phyloP scores from a whole-genome alignment of 2,113 vertebrate genomes.

The Mastomys natalensis region DNA sequence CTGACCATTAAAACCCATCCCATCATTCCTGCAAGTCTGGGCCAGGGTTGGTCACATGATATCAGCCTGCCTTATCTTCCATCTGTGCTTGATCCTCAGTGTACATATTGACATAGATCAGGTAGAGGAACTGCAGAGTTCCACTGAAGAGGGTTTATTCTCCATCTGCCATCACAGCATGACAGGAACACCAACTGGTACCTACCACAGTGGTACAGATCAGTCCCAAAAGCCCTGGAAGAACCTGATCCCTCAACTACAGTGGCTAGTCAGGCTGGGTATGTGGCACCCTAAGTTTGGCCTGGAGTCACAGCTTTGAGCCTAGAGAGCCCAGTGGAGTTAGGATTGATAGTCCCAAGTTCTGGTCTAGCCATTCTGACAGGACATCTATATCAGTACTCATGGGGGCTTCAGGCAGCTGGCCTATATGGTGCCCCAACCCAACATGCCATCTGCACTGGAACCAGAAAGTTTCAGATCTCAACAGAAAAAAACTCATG shows the following conservation, averaged over 20 bases:
- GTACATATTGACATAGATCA: neutral
- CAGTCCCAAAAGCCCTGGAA: too few relatives aligned
- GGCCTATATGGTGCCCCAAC: neutral
- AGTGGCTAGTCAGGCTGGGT: neutral
- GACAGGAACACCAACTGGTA: too few relatives aligned
- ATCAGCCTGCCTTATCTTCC: neutral
- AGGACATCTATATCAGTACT: neutral
- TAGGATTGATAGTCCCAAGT: too few relatives aligned
- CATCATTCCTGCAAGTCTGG: neutral
- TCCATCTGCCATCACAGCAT: neutral
- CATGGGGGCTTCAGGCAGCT: too few relatives aligned
- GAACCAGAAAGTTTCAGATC: neutral
- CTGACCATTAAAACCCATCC: too few relatives aligned
- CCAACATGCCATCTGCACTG: neutral
- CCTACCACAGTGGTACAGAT: neutral
- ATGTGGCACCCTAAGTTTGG: neutral
- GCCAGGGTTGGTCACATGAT: too few relatives aligned
- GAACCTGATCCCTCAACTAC: too few relatives aligned
- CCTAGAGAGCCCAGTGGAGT: neutral
- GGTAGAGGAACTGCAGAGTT: fast-evolving
- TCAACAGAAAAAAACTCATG: neutral
- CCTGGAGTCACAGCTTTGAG: neutral
- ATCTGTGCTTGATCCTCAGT: neutral
- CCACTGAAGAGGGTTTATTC: neutral
- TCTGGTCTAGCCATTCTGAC: neutral